phyloP scores from a whole-genome alignment of 2,888 invertebrate species.

The Pemphredon lugubris region DNA sequence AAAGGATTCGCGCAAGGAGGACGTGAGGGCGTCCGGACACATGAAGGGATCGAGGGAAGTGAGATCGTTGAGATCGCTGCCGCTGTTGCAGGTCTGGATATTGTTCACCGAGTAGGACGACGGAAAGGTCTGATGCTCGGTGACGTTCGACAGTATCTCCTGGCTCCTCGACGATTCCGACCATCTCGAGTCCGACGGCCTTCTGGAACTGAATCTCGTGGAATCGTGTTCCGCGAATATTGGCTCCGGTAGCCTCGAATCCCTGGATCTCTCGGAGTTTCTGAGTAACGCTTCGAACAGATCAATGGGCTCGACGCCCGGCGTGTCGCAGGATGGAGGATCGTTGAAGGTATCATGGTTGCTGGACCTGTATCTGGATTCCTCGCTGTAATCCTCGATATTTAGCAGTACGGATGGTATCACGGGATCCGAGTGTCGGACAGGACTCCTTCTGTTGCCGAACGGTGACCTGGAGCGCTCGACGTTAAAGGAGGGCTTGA shows the following conservation, averaged over 20 bases:
- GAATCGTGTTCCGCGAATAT: constrained; percentile 75
- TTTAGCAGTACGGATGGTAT: constrained; percentile 74
- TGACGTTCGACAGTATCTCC: constrained; percentile 72
- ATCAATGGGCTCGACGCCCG: constrained; percentile 59
- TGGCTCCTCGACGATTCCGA: constrained; percentile 78
- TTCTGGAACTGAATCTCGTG: constrained; percentile 74
- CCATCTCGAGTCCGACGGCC: constrained; percentile 78
- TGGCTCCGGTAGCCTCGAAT: constrained; percentile 64
- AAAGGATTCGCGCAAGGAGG: constrained; percentile 76
- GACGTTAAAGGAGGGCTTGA: constrained; percentile 20
- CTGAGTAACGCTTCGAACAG: constrained; percentile 65
- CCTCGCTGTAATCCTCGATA: constrained; percentile 70
- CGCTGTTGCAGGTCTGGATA: constrained; percentile 74
- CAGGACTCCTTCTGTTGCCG: constrained; percentile 59
- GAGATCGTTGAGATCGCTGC: constrained; percentile 75
- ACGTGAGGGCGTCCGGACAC: constrained; percentile 75
- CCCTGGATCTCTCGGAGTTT: constrained; percentile 56
- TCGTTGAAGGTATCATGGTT: constrained; percentile 12
- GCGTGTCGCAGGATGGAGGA: background rate
- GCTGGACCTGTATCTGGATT: constrained; percentile 16
- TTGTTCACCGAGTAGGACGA: constrained; percentile 77
- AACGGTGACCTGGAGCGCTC: constrained; percentile 32
- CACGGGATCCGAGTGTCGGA: constrained; percentile 71
- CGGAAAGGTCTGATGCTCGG: constrained; percentile 71
- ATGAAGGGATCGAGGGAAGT: constrained; percentile 75